Percentiles rank a stretch among this genome's conserved stretches.
Conservation (phyloP, 2,113 vertebrate genomes). For the Corythoichthys haematopterus region DNA sequence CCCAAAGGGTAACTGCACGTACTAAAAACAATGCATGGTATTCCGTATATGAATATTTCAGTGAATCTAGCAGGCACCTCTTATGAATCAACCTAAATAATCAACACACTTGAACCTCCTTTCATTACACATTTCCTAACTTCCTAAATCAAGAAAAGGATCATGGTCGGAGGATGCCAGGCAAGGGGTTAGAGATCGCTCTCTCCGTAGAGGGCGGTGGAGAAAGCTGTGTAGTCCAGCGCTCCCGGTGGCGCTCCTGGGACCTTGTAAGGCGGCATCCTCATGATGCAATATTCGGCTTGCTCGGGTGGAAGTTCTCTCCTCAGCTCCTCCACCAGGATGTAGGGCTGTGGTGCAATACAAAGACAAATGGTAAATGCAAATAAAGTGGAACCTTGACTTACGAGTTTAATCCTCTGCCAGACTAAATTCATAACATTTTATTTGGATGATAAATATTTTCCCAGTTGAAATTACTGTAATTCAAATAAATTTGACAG, state of each 20-base stretch:
- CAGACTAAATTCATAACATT: no score
- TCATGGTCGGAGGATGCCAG: constrained; percentile 14
- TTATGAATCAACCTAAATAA: constrained; percentile 23
- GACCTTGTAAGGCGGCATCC: constrained; percentile 82
- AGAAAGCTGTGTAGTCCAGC: constrained; percentile 92
- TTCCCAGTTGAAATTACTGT: no score
- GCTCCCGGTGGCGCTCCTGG: constrained; percentile 73
- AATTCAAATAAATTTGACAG: no score
- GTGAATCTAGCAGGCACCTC: background rate
- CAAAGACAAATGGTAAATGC: constrained; percentile 6
- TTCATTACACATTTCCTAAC: constrained; percentile 30
- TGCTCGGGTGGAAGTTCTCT: constrained; percentile 88
- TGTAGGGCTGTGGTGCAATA: constrained; percentile 76
- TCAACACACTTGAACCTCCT: constrained; percentile 22
- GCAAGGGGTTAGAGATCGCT: constrained; percentile 84
- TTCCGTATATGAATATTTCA: background rate
- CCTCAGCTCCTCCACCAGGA: constrained; percentile 85
- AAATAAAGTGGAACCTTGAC: background rate
- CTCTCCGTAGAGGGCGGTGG: constrained; percentile 91
- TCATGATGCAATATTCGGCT: constrained; percentile 88
- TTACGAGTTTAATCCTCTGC: no score
- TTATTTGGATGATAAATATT: no score
- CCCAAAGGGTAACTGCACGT: constrained; percentile 13
- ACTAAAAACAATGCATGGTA: constrained; percentile 22
- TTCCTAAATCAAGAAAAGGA: constrained; percentile 17